Percentiles rank a stretch among this genome's conserved stretches.
Conservation (phyloP, 1,140 invertebrate species). For the Aphidius ervi region DNA sequence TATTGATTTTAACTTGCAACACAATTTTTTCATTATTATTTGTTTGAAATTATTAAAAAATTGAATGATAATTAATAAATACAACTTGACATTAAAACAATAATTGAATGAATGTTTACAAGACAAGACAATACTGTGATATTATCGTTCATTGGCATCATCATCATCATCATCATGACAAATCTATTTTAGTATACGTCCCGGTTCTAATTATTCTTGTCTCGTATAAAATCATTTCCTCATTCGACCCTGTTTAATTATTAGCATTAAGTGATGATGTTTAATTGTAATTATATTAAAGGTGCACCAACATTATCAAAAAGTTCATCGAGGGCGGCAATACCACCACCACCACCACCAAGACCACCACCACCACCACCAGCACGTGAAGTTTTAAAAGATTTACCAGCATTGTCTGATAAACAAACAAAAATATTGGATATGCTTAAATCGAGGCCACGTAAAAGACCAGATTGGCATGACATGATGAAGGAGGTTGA, state of each 20-base stretch:
- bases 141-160: too few species aligned
- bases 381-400: constrained; percentile 44
- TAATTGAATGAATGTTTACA: too few species aligned
- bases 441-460: constrained; percentile 65
- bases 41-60: too few species aligned
- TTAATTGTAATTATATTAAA: constrained; percentile 15
- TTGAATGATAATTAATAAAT: too few species aligned
- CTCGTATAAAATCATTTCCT: constrained; percentile 3
- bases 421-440: constrained; percentile 61
- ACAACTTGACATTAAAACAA: too few species aligned
- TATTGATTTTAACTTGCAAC: too few species aligned
- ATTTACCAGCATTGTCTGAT: constrained; percentile 51
- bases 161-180: too few species aligned
- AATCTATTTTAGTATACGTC: too few species aligned
- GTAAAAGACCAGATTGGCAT: constrained; percentile 80
- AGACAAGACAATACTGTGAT: too few species aligned
- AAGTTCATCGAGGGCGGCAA: constrained; percentile 47
- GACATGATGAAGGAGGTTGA: constrained; percentile 88
- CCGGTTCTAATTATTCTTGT: too few species aligned
- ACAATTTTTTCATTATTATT: too few species aligned
- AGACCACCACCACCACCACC: constrained; percentile 71
- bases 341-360: constrained; percentile 61
- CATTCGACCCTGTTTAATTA: constrained; percentile 4
- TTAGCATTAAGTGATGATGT: not conserved
- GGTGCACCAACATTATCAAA: constrained; percentile 50